These are phyloP conservation scores for Natator depressus DNA, from an alignment of 2,113 vertebrate species.

Conservation along the genomic window DNA sequence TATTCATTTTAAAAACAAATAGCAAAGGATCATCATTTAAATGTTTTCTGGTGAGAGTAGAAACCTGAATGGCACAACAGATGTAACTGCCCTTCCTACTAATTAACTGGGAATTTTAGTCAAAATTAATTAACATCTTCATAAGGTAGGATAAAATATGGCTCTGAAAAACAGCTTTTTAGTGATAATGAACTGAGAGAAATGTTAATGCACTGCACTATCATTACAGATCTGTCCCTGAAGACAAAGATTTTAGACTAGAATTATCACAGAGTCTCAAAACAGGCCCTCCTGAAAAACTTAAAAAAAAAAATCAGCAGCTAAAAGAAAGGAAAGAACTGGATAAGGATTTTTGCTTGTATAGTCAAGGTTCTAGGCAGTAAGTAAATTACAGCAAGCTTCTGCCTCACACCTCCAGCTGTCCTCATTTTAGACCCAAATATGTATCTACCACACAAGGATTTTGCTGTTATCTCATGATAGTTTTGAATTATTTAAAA, in stretches of 20 bases:
- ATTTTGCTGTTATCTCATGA: not conserved
- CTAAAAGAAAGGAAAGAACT: not conserved
- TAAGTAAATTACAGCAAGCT: not conserved
- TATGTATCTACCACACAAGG: not conserved
- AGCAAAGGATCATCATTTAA: not conserved
- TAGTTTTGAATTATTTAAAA: not conserved
- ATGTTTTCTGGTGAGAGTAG: not conserved
- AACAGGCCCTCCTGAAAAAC: not conserved
- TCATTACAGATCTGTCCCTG: not conserved
- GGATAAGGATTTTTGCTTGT: fast-evolving
- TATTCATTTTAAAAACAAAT: not conserved
- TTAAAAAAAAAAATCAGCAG: not conserved
- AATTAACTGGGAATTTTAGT: slow-evolving; percentile 15
- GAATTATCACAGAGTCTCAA: not conserved
- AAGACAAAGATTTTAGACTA: not conserved
- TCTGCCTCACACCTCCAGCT: not conserved
- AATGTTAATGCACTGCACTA: not conserved
- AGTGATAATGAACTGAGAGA: not conserved
- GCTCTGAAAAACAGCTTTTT: not conserved
- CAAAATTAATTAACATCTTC: slow-evolving; percentile 35
- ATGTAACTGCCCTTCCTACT: not conserved
- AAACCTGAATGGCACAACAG: slow-evolving; percentile 1
- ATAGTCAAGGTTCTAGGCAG: not conserved
- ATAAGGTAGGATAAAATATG: not conserved
- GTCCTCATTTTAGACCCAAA: not conserved